A percentile compares a stretch with the other conserved stretches of the same genome.
These are phyloP conservation scores for Plectrocnemia conspersa DNA, from an alignment of 1,140 invertebrate species.

Conservation along the genomic window DNA sequence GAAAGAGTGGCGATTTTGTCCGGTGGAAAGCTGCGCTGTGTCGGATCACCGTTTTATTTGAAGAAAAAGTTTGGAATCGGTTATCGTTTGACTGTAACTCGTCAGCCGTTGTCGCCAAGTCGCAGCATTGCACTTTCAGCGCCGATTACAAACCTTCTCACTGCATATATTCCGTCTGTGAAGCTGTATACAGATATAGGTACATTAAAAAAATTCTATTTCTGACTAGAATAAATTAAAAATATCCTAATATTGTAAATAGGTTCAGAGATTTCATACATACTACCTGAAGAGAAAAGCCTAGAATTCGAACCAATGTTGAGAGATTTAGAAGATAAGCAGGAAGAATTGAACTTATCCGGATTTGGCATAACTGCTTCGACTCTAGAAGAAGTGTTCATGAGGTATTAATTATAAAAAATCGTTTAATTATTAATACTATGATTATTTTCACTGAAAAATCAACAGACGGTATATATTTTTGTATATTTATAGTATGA, in stretches of 20 bases:
- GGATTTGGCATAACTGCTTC: slow-evolving; percentile 69
- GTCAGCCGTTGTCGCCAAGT: slow-evolving; percentile 4
- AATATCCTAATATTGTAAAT: slow-evolving; percentile 1
- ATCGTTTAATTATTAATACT: slow-evolving; percentile 48
- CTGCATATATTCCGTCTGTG: slow-evolving; percentile 15
- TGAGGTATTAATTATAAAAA: slow-evolving; percentile 58
- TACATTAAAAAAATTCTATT: slow-evolving; percentile 10
- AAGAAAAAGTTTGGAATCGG: slow-evolving; percentile 54
- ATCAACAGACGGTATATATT: slow-evolving; percentile 60
- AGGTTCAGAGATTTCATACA: slow-evolving; percentile 58
- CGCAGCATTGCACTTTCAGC: slow-evolving; percentile 8
- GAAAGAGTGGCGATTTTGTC: slow-evolving; percentile 91
- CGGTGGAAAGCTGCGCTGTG: slow-evolving; percentile 73
- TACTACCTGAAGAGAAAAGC: slow-evolving; percentile 51
- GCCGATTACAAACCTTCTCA: slow-evolving; percentile 25
- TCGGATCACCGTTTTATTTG: slow-evolving; percentile 80
- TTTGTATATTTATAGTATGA: slow-evolving; percentile 60
- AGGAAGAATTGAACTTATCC: slow-evolving; percentile 59
- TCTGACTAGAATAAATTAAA: background rate
- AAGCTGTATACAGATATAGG: slow-evolving; percentile 31
- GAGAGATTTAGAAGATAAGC: slow-evolving; percentile 62
- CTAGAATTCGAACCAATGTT: slow-evolving; percentile 60
- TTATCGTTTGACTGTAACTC: slow-evolving; percentile 26
- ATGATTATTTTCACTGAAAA: slow-evolving; percentile 49
- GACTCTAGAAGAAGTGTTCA: slow-evolving; percentile 87